phyloP scores from a whole-genome alignment of 2,797 vertebrate genomes.

The Diglossa cyanea region DNA sequence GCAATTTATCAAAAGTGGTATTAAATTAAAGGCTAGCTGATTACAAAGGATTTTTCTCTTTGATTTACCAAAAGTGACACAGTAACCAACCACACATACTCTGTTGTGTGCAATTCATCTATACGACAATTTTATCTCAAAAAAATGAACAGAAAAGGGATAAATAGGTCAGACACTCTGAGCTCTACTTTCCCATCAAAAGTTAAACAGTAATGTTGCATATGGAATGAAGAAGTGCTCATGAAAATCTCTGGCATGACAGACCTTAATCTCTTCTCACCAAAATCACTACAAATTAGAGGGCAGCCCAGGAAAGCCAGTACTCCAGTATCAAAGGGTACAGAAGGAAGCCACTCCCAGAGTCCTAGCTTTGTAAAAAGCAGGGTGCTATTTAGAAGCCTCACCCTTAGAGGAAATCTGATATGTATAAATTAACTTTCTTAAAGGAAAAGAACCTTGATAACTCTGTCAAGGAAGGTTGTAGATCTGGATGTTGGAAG shows the following conservation, averaged over 20 bases:
- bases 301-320: neutral
- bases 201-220: neutral
- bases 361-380: neutral
- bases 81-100: neutral
- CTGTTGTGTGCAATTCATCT: neutral
- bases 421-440: constrained; percentile 58
- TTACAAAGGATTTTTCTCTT: constrained; percentile 14
- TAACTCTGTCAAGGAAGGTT: constrained; percentile 33
- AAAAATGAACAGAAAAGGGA: neutral
- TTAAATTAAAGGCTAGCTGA: constrained; percentile 33
- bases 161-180: neutral
- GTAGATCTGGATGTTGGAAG: constrained; percentile 60
- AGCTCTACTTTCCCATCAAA: neutral
- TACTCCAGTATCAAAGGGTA: neutral
- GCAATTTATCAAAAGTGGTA: constrained; percentile 44
- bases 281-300: constrained; percentile 4
- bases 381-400: constrained; percentile 36
- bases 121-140: neutral
- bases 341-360: neutral
- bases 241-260: neutral
- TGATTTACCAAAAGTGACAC: constrained; percentile 13
- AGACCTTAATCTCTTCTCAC: neutral
- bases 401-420: constrained; percentile 24
- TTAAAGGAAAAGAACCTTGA: constrained; percentile 17
- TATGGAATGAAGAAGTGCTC: neutral